A percentile compares a stretch with the other conserved stretches of the same genome.
Conservation (phyloP, 1,140 invertebrate species). For the Drosophila ironensis region DNA sequence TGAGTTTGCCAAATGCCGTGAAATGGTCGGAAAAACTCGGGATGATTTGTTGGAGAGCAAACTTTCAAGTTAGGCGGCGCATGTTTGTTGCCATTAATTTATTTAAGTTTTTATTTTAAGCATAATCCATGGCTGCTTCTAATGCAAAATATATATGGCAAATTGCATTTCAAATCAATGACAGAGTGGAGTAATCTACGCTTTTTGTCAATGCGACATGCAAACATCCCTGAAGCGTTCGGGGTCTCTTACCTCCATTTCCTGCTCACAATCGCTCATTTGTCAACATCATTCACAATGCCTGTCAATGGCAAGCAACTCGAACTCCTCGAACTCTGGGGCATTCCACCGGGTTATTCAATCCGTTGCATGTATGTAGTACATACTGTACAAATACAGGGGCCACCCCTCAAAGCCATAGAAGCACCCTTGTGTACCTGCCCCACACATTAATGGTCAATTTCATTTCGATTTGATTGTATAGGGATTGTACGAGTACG, state of each 20-base stretch:
- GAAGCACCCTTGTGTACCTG: constrained; percentile 5
- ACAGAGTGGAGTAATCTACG: background rate
- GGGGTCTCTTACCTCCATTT: constrained; percentile 5
- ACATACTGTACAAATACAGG: background rate
- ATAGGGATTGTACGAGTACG: constrained; percentile 28
- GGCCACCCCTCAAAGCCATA: constrained; percentile 1
- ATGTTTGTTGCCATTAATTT: constrained; percentile 25
- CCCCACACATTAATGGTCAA: constrained; percentile 73
- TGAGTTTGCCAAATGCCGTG: constrained; percentile 74
- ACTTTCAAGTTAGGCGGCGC: constrained; percentile 8
- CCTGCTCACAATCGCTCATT: constrained; percentile 28
- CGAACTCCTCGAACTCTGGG: constrained; percentile 14
- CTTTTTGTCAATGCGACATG: background rate
- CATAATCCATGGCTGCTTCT: background rate
- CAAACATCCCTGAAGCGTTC: constrained; percentile 3
- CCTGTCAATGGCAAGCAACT: constrained; percentile 57
- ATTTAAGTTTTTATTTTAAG: constrained; percentile 20
- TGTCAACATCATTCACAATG: constrained; percentile 52
- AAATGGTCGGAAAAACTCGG: constrained; percentile 20
- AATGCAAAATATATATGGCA: too few species aligned
- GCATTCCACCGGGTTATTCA: constrained; percentile 37
- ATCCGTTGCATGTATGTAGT: constrained; percentile 21
- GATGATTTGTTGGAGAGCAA: constrained; percentile 29
- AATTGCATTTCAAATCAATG: background rate
- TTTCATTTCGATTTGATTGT: constrained; percentile 79